phyloP scores from a whole-genome alignment of 2,888 invertebrate species.

The Auanema sp. region DNA sequence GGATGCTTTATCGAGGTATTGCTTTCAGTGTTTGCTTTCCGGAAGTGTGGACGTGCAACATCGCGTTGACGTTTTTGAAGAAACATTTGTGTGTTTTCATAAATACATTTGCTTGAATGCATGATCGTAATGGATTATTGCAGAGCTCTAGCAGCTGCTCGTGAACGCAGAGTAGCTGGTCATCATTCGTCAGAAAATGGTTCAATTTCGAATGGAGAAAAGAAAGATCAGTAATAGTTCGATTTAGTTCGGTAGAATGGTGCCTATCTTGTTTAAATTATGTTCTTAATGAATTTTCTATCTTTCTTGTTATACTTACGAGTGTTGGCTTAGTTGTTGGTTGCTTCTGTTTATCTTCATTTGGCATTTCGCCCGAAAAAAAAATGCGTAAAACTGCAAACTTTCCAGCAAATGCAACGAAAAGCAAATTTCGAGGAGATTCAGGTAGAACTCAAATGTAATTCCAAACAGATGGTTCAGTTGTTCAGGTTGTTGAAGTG shows the following conservation, averaged over 20 bases:
- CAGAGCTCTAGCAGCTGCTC: conserved; percentile 45
- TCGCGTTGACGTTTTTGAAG: too few species aligned
- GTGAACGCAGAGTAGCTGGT: conserved; percentile 44
- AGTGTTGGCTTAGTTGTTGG: too few species aligned
- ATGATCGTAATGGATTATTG: not conserved
- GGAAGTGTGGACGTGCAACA: too few species aligned
- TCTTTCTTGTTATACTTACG: too few species aligned
- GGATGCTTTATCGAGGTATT: conserved; percentile 80
- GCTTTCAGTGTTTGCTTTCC: too few species aligned
- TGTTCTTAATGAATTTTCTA: too few species aligned
- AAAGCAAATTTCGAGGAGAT: not conserved
- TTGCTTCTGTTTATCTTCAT: too few species aligned
- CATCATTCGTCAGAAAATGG: conserved; percentile 50
- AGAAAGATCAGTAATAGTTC: conserved; percentile 51
- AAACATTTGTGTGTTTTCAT: not conserved
- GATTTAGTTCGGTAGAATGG: too few species aligned
- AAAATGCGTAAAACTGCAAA: too few species aligned
- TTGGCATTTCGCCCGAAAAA: too few species aligned
- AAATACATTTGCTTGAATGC: conserved; percentile 6
- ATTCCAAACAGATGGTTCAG: conserved; percentile 13
- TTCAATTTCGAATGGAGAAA: conserved; percentile 46
- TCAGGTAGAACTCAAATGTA: not conserved
- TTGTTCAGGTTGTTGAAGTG: conserved; percentile 51
- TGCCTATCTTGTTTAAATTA: too few species aligned
- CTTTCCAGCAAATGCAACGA: too few species aligned